A percentile compares a stretch with the other conserved stretches of the same genome.
phyloP scores from a whole-genome alignment of 2,797 vertebrate species.

The Phataginus tetradactyla region DNA sequence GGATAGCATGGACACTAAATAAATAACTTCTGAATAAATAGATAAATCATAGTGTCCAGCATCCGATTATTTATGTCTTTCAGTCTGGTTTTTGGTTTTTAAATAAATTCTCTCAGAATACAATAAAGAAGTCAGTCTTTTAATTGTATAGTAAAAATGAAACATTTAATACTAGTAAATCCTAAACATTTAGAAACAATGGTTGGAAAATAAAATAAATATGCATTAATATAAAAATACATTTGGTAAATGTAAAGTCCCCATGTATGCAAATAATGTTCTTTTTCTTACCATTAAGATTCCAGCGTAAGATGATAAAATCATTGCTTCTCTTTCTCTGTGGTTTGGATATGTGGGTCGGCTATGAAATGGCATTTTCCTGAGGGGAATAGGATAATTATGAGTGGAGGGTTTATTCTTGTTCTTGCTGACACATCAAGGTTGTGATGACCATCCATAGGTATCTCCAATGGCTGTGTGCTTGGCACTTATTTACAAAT shows the following conservation, averaged over 20 bases:
- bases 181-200: background rate
- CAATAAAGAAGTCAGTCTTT: background rate
- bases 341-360: constrained; percentile 83
- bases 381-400: constrained; percentile 60
- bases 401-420: background rate
- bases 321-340: constrained; percentile 92
- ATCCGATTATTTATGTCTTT: background rate
- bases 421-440: background rate
- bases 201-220: constrained; percentile 9
- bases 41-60: background rate
- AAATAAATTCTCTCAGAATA: background rate
- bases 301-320: constrained; percentile 93
- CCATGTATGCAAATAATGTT: background rate
- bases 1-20: background rate
- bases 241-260: background rate
- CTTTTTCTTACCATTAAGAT: constrained; percentile 89
- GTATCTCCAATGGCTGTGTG: background rate
- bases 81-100: background rate
- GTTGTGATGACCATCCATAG: background rate
- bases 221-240: constrained; percentile 5
- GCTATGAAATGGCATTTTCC: constrained; percentile 68
- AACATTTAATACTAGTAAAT: constrained; percentile 10
- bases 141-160: constrained; percentile 16
- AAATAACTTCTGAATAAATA: background rate
- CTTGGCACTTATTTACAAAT: background rate